Evolutionary conservation across 2,113 vertebrate genomes (phyloP).

Genomic region (Ancistrus triradiatus): DNA sequence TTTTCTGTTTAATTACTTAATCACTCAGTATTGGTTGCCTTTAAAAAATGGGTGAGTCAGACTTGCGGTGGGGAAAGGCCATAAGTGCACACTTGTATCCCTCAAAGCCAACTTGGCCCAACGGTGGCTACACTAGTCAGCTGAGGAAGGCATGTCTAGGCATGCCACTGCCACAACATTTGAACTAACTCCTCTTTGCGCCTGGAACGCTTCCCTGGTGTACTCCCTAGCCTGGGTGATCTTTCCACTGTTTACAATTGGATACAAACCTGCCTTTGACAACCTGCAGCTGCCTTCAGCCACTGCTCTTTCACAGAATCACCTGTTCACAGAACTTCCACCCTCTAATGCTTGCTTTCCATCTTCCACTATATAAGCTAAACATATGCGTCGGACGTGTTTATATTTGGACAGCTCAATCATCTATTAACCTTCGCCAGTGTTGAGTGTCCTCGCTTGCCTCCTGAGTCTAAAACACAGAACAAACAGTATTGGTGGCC

Average conservation of each 20-base stretch:
- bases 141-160: constrained; percentile 38
- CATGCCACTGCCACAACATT: constrained; percentile 34
- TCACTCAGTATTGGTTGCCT: constrained; percentile 23
- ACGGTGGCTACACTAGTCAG: constrained; percentile 28
- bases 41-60: constrained; percentile 32
- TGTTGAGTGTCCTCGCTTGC: constrained; percentile 25
- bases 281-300: constrained; percentile 31
- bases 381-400: neutral
- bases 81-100: constrained; percentile 24
- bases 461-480: constrained; percentile 2
- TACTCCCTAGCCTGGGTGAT: constrained; percentile 36
- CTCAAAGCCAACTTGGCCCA: constrained; percentile 33
- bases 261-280: constrained; percentile 41
- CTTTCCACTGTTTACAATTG: constrained; percentile 45
- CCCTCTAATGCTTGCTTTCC: constrained; percentile 16
- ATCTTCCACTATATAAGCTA: constrained; percentile 6
- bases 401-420: constrained; percentile 1
- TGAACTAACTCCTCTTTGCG: constrained; percentile 24
- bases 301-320: constrained; percentile 22
- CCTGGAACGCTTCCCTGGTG: constrained; percentile 42
- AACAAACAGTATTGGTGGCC: neutral
- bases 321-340: constrained; percentile 22
- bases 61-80: constrained; percentile 11
- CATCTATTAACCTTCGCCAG: neutral
- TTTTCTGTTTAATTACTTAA: constrained; percentile 39